Conservation (phyloP, 2,113 vertebrate species). For the Eonycteris spelaea region DNA sequence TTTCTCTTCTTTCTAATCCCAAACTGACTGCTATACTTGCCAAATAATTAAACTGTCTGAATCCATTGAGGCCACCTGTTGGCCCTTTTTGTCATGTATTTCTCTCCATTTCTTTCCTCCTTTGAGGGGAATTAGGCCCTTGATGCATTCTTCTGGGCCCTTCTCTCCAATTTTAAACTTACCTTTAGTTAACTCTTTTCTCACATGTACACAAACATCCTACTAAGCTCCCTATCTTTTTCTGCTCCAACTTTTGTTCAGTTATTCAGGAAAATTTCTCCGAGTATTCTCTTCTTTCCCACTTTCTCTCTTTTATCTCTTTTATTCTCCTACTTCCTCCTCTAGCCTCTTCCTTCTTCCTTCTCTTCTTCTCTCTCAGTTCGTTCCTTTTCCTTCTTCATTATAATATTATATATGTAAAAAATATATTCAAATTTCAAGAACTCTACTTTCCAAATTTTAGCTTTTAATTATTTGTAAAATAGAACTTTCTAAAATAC, state of each 20-base stretch:
- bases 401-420: not conserved
- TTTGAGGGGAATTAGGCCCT: not conserved
- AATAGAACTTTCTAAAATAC: not conserved
- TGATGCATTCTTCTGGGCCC: not conserved
- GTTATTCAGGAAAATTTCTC: not conserved
- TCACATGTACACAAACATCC: not conserved
- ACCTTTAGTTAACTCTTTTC: not conserved
- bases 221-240: not conserved
- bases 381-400: not conserved
- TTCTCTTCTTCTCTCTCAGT: not conserved
- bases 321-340: not conserved
- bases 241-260: not conserved
- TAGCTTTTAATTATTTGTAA: not conserved
- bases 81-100: not conserved
- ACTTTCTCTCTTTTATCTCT: not conserved
- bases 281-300: not conserved
- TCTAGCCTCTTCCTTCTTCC: not conserved
- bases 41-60: conserved; percentile 22
- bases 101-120: not conserved
- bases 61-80: conserved; percentile 40
- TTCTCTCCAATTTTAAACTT: not conserved
- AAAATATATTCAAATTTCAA: not conserved
- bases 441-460: not conserved
- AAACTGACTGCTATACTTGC: not conserved
- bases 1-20: not conserved